Conservation (phyloP, 2,888 invertebrate genomes). For the Epinotia ramella region DNA sequence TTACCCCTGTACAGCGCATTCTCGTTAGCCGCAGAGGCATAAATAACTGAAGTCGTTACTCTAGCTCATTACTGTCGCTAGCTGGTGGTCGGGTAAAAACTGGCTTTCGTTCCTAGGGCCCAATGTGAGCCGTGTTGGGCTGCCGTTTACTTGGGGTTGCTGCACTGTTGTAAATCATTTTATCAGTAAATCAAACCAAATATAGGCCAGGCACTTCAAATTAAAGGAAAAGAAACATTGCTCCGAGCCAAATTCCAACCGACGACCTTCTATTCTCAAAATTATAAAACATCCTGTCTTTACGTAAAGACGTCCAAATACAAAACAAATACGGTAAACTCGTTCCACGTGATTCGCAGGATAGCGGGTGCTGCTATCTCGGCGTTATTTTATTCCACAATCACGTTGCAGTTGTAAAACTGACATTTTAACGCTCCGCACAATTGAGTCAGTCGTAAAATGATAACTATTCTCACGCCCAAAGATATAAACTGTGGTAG, state of each 20-base stretch:
- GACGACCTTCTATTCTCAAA: no score
- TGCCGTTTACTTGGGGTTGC: conserved; percentile 19
- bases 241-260: no score
- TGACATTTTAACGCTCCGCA: conserved; percentile 4
- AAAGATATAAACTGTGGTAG: not conserved
- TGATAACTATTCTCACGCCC: conserved; percentile 13
- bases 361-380: not conserved
- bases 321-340: not conserved
- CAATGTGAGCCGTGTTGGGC: conserved; percentile 25
- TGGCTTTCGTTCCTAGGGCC: not conserved
- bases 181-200: not conserved
- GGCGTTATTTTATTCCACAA: conserved; percentile 2
- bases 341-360: not conserved
- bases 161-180: conserved; percentile 10
- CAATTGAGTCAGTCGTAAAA: conserved; percentile 14
- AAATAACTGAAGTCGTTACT: conserved; percentile 39
- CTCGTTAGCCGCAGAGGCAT: conserved; percentile 37
- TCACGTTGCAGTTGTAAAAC: conserved; percentile 5
- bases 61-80: conserved; percentile 12
- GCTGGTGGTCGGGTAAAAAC: not conserved
- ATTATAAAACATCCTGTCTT: no score
- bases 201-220: not conserved
- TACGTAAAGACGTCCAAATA: not conserved
- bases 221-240: no score
- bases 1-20: conserved; percentile 8